Evolutionary conservation across 2,113 vertebrate species (phyloP).

Genomic region (Embiotoca jacksoni): DNA sequence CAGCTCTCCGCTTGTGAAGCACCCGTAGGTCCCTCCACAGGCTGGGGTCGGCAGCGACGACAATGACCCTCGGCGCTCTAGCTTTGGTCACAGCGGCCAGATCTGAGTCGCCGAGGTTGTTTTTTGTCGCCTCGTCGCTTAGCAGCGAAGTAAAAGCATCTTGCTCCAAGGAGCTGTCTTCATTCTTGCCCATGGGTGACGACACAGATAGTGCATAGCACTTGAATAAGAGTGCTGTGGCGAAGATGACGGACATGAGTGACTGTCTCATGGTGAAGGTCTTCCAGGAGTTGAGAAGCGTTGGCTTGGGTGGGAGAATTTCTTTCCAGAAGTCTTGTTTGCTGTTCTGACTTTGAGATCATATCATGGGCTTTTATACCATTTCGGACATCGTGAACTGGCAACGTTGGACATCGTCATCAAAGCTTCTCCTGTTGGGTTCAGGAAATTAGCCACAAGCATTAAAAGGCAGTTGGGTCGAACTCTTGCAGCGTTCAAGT

Average conservation of each 20-base stretch:
- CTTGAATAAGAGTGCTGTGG: slow-evolving; percentile 71
- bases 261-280: slow-evolving; percentile 77
- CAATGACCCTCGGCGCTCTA: slow-evolving; percentile 69
- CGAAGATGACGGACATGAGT: slow-evolving; percentile 61
- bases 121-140: slow-evolving; percentile 65
- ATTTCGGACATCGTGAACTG: not conserved
- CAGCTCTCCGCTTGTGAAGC: slow-evolving; percentile 68
- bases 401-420: slow-evolving; percentile 52
- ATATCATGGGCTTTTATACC: slow-evolving; percentile 74
- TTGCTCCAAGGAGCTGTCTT: slow-evolving; percentile 72
- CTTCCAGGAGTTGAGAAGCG: slow-evolving; percentile 23
- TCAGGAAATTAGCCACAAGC: slow-evolving; percentile 55
- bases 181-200: slow-evolving; percentile 57
- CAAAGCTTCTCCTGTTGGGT: slow-evolving; percentile 37
- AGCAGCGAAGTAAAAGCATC: slow-evolving; percentile 65
- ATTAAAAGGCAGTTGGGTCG: slow-evolving; percentile 34
- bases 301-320: not conserved
- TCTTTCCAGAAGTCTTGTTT: slow-evolving; percentile 33
- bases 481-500: slow-evolving; percentile 66
- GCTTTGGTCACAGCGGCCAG: not conserved
- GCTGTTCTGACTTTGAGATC: slow-evolving; percentile 42
- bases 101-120: slow-evolving; percentile 17
- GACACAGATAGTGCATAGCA: slow-evolving; percentile 47
- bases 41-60: slow-evolving; percentile 67
- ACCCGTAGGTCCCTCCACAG: slow-evolving; percentile 74